Evolutionary conservation across 2,888 invertebrate species (phyloP).

Genomic region (Laothoe populi): DNA sequence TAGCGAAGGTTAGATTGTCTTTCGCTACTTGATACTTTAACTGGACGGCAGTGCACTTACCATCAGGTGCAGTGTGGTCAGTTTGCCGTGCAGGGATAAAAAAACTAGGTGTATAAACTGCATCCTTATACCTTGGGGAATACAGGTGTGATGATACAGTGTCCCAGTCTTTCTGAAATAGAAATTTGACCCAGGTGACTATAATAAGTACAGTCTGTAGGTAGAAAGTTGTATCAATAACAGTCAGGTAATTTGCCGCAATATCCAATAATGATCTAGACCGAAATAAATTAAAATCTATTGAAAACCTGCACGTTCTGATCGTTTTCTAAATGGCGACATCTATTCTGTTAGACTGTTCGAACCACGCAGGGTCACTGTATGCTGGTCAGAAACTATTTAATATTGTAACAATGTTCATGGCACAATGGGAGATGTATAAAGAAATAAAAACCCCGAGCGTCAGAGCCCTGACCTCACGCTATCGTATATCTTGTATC

Average conservation of each 20-base stretch:
- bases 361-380: neutral
- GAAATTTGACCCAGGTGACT: neutral
- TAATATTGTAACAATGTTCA: neutral
- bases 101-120: no score
- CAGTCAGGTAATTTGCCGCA: conserved; percentile 13
- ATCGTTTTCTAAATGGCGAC: conserved; percentile 19
- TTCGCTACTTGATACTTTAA: no score
- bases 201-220: neutral
- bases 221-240: conserved; percentile 8
- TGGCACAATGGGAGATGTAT: neutral
- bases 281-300: conserved; percentile 6
- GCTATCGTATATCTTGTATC: no score
- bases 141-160: no score
- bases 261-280: conserved; percentile 7
- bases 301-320: neutral
- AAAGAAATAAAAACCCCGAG: no score
- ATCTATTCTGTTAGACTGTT: neutral
- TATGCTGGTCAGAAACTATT: neutral
- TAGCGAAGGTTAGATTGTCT: no score
- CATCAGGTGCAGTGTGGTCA: no score
- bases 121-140: no score
- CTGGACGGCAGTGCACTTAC: no score
- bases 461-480: no score
- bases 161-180: no score
- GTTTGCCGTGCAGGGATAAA: no score